Evolutionary conservation across 2,888 invertebrate genomes (phyloP), one percentile per base, ranked within the genome.

Genomic region (Anthoptus insignis): DNA sequence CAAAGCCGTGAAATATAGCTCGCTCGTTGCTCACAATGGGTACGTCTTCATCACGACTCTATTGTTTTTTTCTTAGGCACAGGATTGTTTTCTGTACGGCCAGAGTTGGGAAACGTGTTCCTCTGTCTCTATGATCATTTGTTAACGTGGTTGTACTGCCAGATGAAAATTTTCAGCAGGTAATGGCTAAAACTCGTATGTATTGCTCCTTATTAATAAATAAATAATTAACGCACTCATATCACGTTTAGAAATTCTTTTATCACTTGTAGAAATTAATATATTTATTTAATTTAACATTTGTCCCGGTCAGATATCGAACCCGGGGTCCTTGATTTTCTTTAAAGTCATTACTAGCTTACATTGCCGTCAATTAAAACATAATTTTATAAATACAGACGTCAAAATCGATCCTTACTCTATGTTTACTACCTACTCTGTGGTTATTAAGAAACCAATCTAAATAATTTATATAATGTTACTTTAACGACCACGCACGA

Each of bases 21-120:
- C 83, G 84, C 88, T 92, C 92, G 91, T 87, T 87, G 85, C 81
- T 86, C 86, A 93, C 93, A 93, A 93, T 93, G 91, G 90, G 82
- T 86, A 92, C 92, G 89, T 93, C 93, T 93, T 93, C 93, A 93
- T 93, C 93, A 93, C 87, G 88, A 82, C 79, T 81, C 89, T 81
- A 89, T 91, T 91, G 90, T 92, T 91, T 93, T 93, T 90, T 91
- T 90, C 85, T 87, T 82, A 84, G 84, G 83, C 85, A 89, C 87
- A 88, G 86, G 87, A 85, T 79, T 74, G 83, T 86, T 89, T 91
- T 91, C 89, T 92, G 91, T 84, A 82, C 80, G 78, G 83, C 80
- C 79, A 68, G 82, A 86, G 87, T 88, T 87, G 84, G 86, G 84
- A 88, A 90, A 90, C 90, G 85, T 88, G 89, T 91, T 87, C 78